Base-by-base conservation (phyloP, 2,113 vertebrate genomes). In the Otus sunia region DNA sequence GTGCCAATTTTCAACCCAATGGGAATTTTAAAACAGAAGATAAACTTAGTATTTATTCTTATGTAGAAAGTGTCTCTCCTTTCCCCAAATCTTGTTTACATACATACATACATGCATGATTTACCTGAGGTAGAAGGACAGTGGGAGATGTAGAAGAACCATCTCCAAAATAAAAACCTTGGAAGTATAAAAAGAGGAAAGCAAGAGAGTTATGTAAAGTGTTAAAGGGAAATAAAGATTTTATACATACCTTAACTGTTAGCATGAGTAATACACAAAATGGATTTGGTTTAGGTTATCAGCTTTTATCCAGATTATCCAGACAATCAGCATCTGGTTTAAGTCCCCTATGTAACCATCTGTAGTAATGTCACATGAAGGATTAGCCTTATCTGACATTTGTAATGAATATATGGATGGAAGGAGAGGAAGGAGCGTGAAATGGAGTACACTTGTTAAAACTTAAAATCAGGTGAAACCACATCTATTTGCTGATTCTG, bases 301-400 rank as follows among this genome's bases (percentile, higher is more conserved):
- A 94, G 93, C 81, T 96, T 98, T 97, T 89, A 96, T 96, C 84
- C 96, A 96, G 97, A 97, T 97, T 97, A 97, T 95, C 95, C 93
- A 88, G 95, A 97, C 93, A 91, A 91, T 90, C 85, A 94, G 80
- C 87, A 96, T 96, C 90, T 96, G 79, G 74, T 95, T 92, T 93
- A 97, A 97, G 90, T 88, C 92, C 69, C 67, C 93, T 75, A 21
- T 96, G 83, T 59, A 96, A 91, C 92, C 90, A 95, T 95, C 94
- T 97, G 92, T 64, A 94, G 79, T 96, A 97, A 96, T 96, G 96
- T 83, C 92, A 96, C 56, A 93, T 72, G 85, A 94, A 96, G 86
- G 95, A 97, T 97, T 97, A 97, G 92, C 97, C 93, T 98, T 91
- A 97, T 96, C 80, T 97, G 96, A 97, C 97, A 97, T 97, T 96